phyloP scores from a whole-genome alignment of 1,140 invertebrate species.

The Zaprionus nigranus region DNA sequence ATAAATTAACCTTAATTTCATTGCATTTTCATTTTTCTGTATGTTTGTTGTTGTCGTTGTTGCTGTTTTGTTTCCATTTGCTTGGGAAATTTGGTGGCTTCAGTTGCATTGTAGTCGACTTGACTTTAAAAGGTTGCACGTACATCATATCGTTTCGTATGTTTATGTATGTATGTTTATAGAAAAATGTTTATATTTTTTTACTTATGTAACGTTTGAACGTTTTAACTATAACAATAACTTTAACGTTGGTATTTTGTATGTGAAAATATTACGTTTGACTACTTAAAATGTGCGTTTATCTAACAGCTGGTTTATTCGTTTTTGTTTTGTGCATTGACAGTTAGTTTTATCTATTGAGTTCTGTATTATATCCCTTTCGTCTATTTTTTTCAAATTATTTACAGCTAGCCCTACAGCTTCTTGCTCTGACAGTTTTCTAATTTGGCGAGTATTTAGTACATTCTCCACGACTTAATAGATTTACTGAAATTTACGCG shows the following conservation, averaged over 20 bases:
- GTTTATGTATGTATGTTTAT: constrained; percentile 39
- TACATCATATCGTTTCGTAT: constrained; percentile 42
- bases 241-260: constrained; percentile 64
- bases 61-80: constrained; percentile 71
- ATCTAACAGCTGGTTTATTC: constrained; percentile 69
- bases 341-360: constrained; percentile 46
- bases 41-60: constrained; percentile 27
- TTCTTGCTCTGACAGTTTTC: constrained; percentile 52
- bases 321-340: constrained; percentile 69
- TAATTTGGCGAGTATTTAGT: constrained; percentile 79
- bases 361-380: constrained; percentile 13
- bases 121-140: constrained; percentile 68
- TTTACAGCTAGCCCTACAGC: constrained; percentile 76
- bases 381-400: constrained; percentile 60
- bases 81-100: constrained; percentile 77
- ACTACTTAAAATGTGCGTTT: constrained; percentile 70
- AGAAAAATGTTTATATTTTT: constrained; percentile 61
- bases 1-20: constrained; percentile 36
- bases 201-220: constrained; percentile 50
- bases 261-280: constrained; percentile 55
- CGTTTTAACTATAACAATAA: constrained; percentile 75
- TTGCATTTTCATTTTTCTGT: background rate
- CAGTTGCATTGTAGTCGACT: constrained; percentile 71
- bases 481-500: constrained; percentile 84
- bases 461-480: constrained; percentile 31